Evolutionary conservation across 2,888 invertebrate genomes (phyloP), one percentile per base, ranked within the genome.

Genomic region (Drosophila rubida): DNA sequence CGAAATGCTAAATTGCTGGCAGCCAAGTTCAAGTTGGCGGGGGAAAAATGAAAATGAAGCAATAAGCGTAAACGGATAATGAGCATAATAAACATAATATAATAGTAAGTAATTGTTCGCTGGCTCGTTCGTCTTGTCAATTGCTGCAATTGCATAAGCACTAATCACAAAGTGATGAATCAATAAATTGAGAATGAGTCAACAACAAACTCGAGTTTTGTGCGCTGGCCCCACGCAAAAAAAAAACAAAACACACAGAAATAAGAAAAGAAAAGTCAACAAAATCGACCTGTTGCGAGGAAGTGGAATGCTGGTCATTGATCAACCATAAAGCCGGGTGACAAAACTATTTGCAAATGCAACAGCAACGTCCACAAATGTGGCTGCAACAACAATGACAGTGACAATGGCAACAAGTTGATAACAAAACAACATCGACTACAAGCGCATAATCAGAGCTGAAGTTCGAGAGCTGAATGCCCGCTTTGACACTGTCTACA

Each of bases 111-210:
- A 59, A 50, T 50, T 39, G 42, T 58, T 49, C 19, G 19, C 19
- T 19, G 19, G 19, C 19, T 19, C 25, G 51, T 50, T 9, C 32
- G 41, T 22, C 48, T 50, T 35, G 32, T 59, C 30, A 50, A 27
- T 37, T 27, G 19, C 11, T 16, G 51, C 44, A 63, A 48, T 72
- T 75, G 69, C 63, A 59, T 59, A 75, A 72, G 3, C 32, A 32
- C 63, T 46, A 63, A 75, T 69, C 51, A 37, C 30, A 8, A 55
- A 23, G 14, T 58, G 64, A 69, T 57, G 64, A 64, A 64, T 75
- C 75, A 74, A 35, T 46, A 39, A 44, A 51, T 37, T 32, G 32
- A 42, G 22, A 37, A 72, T 71, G 73, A 71, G 57, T 67, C 53
- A 41, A 61, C 73, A 44, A 44, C 23, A 30, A 54, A 32, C n/a